These are phyloP conservation scores for Salticus scenicus DNA, from an alignment of 2,888 invertebrate species.

Conservation along the genomic window DNA sequence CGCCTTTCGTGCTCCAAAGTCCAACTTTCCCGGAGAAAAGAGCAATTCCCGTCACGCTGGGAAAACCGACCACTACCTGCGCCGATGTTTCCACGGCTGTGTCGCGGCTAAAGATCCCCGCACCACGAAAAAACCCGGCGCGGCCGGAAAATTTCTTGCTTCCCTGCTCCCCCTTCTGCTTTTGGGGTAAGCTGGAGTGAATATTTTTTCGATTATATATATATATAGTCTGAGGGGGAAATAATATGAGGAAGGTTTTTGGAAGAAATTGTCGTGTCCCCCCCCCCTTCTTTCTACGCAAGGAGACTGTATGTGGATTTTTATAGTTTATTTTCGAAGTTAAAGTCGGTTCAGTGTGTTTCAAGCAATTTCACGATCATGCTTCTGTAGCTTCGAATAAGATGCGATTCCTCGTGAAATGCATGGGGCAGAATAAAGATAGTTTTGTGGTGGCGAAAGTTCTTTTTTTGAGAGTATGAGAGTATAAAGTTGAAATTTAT, in stretches of 20 bases:
- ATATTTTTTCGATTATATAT: slow-evolving; percentile 62
- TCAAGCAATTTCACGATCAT: slow-evolving; percentile 69
- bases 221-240: slow-evolving; percentile 26
- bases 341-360: slow-evolving; percentile 56
- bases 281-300: not conserved
- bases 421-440: slow-evolving; percentile 28
- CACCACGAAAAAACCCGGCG: slow-evolving; percentile 20
- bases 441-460: not conserved
- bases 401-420: slow-evolving; percentile 29
- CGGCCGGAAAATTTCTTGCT: slow-evolving; percentile 7
- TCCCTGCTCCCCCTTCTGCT: slow-evolving; percentile 7
- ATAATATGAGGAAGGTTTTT: slow-evolving; percentile 15
- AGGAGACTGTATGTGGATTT: slow-evolving; percentile 21
- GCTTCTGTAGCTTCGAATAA: slow-evolving; percentile 68
- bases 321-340: slow-evolving; percentile 47
- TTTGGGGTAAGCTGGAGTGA: slow-evolving; percentile 15
- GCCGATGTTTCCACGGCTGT: slow-evolving; percentile 8
- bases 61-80: slow-evolving; percentile 11
- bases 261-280: not conserved
- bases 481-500: not conserved
- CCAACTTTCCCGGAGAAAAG: not conserved
- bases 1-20: not conserved
- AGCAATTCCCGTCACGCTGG: slow-evolving; percentile 55
- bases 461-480: not conserved
- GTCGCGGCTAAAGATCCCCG: slow-evolving; percentile 33